Percentiles rank a stretch among this genome's conserved stretches.
phyloP scores from a whole-genome alignment of 2,113 vertebrate genomes.

The Brachirus orientalis region DNA sequence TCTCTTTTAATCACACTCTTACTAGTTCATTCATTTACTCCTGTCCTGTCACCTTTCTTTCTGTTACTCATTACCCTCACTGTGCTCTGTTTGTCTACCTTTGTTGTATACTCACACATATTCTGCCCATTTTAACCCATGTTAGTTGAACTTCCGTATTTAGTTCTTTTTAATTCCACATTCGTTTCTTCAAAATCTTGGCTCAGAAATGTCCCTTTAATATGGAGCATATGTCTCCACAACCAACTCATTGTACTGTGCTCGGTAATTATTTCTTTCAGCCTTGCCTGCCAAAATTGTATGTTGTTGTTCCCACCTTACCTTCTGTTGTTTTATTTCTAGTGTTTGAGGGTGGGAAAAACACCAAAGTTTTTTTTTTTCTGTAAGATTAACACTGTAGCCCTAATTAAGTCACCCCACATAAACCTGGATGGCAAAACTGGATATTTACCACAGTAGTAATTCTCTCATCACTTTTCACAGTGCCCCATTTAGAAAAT shows the following conservation, averaged over 20 bases:
- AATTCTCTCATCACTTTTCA: conserved; percentile 50
- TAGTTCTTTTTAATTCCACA: conserved; percentile 13
- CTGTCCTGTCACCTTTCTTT: not conserved
- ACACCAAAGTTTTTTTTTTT: conserved; percentile 17
- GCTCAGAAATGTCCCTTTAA: conserved; percentile 44
- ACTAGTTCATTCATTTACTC: conserved; percentile 1
- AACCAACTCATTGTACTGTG: conserved; percentile 40
- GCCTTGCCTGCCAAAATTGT: conserved; percentile 55
- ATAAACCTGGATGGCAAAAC: conserved; percentile 35
- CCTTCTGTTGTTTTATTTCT: conserved; percentile 67
- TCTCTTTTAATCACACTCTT: conserved; percentile 33
- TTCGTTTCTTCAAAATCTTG: conserved; percentile 10
- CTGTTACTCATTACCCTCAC: not conserved
- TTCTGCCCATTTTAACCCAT: conserved; percentile 5
- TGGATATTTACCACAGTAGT: conserved; percentile 31
- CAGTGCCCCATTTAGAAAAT: conserved; percentile 33
- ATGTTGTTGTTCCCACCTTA: conserved; percentile 48
- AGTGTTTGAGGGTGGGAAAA: conserved; percentile 47
- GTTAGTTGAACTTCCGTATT: conserved; percentile 20
- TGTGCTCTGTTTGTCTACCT: not conserved
- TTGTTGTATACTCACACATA: not conserved
- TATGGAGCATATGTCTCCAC: conserved; percentile 56
- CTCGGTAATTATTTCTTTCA: conserved; percentile 54
- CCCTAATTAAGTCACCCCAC: conserved; percentile 52
- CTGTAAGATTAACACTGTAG: conserved; percentile 42